Evolutionary conservation across 2,797 vertebrate genomes (phyloP).

Genomic region (Sitta carolinensis): DNA sequence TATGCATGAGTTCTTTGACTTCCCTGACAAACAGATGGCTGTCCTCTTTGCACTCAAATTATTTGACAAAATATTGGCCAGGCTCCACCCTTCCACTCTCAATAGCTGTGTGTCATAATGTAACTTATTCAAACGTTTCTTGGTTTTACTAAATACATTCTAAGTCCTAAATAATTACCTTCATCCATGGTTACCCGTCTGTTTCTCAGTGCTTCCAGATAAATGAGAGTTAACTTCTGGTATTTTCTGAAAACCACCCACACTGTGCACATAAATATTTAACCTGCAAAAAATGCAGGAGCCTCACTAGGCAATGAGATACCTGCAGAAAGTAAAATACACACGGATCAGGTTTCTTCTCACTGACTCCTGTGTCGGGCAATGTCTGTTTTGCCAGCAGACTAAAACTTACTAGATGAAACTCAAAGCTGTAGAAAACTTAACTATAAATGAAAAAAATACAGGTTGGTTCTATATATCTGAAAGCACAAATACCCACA

Average conservation of each 20-base stretch:
- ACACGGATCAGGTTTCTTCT: constrained; percentile 9
- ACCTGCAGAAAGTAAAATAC: neutral
- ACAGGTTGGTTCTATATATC: neutral
- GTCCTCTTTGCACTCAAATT: neutral
- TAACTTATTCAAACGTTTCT: neutral
- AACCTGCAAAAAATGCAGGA: constrained; percentile 65
- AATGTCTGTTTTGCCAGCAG: neutral
- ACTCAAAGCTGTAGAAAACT: neutral
- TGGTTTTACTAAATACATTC: neutral
- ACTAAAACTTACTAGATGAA: neutral
- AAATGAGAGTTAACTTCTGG: constrained; percentile 28
- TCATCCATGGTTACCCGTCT: constrained; percentile 57
- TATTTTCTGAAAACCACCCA: constrained; percentile 7
- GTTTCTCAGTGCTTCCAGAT: constrained; percentile 37
- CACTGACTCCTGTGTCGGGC: neutral
- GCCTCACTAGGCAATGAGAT: constrained; percentile 13
- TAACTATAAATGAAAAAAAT: neutral
- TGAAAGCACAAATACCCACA: neutral
- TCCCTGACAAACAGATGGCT: neutral
- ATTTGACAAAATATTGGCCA: constrained; percentile 3
- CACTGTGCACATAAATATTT: constrained; percentile 29
- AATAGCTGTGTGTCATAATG: neutral
- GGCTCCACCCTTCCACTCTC: constrained; percentile 18
- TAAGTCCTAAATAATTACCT: constrained; percentile 69
- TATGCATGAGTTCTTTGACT: neutral